phyloP scores from a whole-genome alignment of 2,888 invertebrate species.

The Rhamnusium bicolor region DNA sequence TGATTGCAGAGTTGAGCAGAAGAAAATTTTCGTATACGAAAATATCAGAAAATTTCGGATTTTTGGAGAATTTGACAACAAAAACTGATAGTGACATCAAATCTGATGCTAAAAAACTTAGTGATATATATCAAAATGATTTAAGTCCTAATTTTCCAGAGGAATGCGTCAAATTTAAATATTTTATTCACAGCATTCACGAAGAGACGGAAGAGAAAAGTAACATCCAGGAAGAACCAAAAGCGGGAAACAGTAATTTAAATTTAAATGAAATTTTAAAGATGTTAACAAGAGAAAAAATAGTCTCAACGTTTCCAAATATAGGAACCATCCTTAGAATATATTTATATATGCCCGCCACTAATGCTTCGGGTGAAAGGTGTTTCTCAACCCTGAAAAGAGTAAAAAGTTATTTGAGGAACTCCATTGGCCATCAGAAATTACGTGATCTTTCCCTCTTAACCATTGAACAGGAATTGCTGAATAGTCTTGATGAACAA shows the following conservation, averaged over 20 bases:
- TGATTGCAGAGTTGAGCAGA: no score
- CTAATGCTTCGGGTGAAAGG: neutral
- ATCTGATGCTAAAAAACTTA: no score
- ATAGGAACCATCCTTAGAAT: neutral
- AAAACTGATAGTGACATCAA: no score
- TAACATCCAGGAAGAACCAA: neutral
- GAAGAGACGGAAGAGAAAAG: neutral
- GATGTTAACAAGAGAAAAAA: neutral
- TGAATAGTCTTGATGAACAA: constrained; percentile 5
- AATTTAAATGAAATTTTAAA: constrained; percentile 1
- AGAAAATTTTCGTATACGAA: no score
- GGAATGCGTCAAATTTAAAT: neutral
- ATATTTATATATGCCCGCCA: neutral
- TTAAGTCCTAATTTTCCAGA: neutral
- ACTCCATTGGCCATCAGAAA: neutral
- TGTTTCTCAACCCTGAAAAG: neutral
- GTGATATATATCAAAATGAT: neutral
- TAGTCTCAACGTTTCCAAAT: neutral
- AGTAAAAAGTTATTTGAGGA: neutral
- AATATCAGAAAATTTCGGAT: no score
- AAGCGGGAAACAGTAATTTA: constrained; percentile 2
- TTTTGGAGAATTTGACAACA: no score
- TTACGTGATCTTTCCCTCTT: neutral
- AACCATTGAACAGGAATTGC: neutral
- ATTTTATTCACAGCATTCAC: neutral